Conservation (phyloP, 2,113 vertebrate genomes). For the Tringa solitaria region DNA sequence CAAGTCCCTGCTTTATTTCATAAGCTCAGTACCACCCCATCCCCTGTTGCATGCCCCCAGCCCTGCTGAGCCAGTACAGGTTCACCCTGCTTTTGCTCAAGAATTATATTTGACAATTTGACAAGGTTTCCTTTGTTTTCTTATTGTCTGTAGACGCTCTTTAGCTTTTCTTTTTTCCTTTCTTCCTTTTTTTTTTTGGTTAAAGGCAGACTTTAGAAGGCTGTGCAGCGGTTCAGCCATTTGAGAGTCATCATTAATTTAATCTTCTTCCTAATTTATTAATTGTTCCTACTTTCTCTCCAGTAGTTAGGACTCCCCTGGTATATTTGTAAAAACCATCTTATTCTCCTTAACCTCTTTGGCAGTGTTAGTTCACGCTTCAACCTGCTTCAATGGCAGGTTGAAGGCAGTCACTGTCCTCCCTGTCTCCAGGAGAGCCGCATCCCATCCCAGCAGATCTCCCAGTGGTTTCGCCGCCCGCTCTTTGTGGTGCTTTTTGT, state of each 20-base stretch:
- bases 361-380: not conserved
- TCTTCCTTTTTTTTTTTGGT: not conserved
- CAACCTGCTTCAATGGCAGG: not conserved
- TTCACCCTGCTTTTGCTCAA: not conserved
- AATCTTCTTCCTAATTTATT: conserved; percentile 65
- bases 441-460: not conserved
- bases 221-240: conserved; percentile 14
- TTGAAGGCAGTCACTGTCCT: not conserved
- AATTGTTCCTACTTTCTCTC: conserved; percentile 45
- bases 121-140: conserved; percentile 13
- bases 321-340: conserved; percentile 28
- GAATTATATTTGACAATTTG: not conserved
- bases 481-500: not conserved
- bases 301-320: conserved; percentile 42
- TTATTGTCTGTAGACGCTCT: not conserved
- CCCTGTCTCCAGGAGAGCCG: not conserved
- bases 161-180: not conserved
- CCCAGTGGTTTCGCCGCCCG: not conserved
- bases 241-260: conserved; percentile 68
- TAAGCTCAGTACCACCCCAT: not conserved
- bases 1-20: not conserved
- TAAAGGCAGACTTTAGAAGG: conserved; percentile 10
- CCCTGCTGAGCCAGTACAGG: not conserved
- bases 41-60: not conserved
- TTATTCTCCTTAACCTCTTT: not conserved